These are phyloP conservation scores for Ichneumoninae sp. DNA, from an alignment of 2,888 invertebrate genomes.

Conservation along the genomic window DNA sequence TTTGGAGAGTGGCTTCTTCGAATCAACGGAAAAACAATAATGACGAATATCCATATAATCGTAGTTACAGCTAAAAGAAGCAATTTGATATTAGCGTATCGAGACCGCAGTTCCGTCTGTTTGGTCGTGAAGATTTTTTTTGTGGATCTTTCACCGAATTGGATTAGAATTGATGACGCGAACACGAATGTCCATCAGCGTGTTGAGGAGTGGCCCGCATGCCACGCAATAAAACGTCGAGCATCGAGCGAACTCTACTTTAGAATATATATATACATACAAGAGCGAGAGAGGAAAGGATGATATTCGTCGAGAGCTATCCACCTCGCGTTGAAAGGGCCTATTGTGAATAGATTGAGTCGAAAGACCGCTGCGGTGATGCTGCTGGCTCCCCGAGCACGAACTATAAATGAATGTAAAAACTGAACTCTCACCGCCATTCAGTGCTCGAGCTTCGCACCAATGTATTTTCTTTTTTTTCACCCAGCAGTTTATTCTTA, in stretches of 20 bases:
- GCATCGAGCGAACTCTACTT: conserved; percentile 49
- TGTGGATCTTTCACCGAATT: conserved; percentile 11
- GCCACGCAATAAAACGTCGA: conserved; percentile 16
- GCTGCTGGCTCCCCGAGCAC: conserved; percentile 37
- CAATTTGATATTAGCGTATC: background rate
- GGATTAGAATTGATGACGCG: conserved; percentile 30
- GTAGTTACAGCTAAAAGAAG: background rate
- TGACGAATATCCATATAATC: background rate
- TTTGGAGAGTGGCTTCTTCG: background rate
- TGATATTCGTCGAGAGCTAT: conserved; percentile 66
- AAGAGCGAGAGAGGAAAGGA: conserved; percentile 39
- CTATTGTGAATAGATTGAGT: conserved; percentile 83
- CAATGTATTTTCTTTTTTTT: conserved; percentile 5
- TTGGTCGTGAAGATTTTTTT: background rate
- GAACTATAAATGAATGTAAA: conserved; percentile 35
- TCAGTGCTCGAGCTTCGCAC: background rate
- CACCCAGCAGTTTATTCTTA: conserved; percentile 13
- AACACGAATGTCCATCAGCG: conserved; percentile 45
- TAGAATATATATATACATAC: conserved; percentile 19
- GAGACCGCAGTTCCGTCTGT: background rate
- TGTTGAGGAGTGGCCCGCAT: conserved; percentile 63
- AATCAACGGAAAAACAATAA: background rate
- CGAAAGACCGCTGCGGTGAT: conserved; percentile 73
- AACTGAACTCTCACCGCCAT: conserved; percentile 27
- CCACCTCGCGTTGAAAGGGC: conserved; percentile 80